A percentile compares a stretch with the other conserved stretches of the same genome.
Evolutionary conservation across 2,888 invertebrate genomes (phyloP).

Genomic region (Pristionchus mayeri): DNA sequence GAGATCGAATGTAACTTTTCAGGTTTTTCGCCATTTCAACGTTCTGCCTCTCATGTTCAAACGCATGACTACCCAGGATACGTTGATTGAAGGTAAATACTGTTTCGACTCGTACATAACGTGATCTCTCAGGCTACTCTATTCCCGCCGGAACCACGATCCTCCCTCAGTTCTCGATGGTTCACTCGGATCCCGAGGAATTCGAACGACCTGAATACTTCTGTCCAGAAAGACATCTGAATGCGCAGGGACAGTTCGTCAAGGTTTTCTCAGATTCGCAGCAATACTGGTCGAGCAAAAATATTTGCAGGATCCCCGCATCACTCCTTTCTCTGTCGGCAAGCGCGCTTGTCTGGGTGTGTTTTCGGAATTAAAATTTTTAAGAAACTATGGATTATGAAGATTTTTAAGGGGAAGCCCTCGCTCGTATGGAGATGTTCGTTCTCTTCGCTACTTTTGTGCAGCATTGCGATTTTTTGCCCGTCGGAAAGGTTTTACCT

Average conservation of each 20-base stretch:
- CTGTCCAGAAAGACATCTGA: constrained; percentile 31
- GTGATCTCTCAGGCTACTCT: neutral
- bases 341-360: constrained; percentile 35
- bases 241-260: neutral
- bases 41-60: constrained; percentile 4
- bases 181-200: constrained; percentile 1
- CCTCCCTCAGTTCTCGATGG: neutral
- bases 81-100: neutral
- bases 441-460: too few species aligned
- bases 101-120: neutral
- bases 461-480: too few species aligned
- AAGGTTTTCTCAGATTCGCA: neutral
- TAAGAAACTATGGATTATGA: too few species aligned
- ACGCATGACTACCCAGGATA: neutral
- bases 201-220: constrained; percentile 23
- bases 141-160: constrained; percentile 1
- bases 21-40: neutral
- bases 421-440: too few species aligned
- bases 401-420: too few species aligned
- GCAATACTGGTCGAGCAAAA: too few species aligned
- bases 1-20: too few species aligned
- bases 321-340: constrained; percentile 37
- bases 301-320: neutral
- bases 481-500: too few species aligned
- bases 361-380: neutral